Evolutionary conservation across 2,888 invertebrate genomes (phyloP), one percentile per base, ranked within the genome.

Genomic region (Oscheius sp.): DNA sequence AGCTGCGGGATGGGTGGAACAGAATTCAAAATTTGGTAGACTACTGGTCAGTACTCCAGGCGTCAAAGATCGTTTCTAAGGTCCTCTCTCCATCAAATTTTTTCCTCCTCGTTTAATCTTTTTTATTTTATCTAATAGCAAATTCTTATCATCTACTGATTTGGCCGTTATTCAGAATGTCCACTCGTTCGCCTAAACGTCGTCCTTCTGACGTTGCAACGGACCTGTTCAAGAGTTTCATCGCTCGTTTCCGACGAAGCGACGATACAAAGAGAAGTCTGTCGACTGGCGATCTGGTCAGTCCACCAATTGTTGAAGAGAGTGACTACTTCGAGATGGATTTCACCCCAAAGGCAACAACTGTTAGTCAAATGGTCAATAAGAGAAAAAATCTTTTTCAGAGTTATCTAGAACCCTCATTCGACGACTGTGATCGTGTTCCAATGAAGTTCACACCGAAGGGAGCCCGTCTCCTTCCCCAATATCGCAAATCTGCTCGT

Each of bases 341-440:
- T 8, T 73, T 75, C 26, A 65, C 54, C 17, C 45, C 28, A 22
- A 59, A 63, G 1, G 70, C 75, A 12, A 73, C 72, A 14, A 73
- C 72, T 0, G 67, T 67, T 32, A 32, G 41, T 14, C 14, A 20
- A 32, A 12, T 2, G 8, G 20, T 24, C 24, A 12, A 36, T 9
- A 8, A 41, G 12, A 6, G 41, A 41, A 20, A 6, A 41, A 4
- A 12, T 1, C 38, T 12, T 8, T 36, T 59, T 59, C 26, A 59
- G 59, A 59, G 59, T 14, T 14, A 65, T 3, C 69, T 77, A 6
- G 74, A 74, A 20, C 50, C 71, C 6, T 70, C 73, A 45, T 74
- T 73, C 24, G 75, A 78, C 38, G 76, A 77, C 36, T 67, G 66
- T 28, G 78, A 78, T 36, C 73, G 71, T 2, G 73, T 78, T 4